A percentile compares a stretch with the other conserved stretches of the same genome.
Evolutionary conservation across 2,888 invertebrate genomes (phyloP).

Genomic region (Mythimna albipuncta): DNA sequence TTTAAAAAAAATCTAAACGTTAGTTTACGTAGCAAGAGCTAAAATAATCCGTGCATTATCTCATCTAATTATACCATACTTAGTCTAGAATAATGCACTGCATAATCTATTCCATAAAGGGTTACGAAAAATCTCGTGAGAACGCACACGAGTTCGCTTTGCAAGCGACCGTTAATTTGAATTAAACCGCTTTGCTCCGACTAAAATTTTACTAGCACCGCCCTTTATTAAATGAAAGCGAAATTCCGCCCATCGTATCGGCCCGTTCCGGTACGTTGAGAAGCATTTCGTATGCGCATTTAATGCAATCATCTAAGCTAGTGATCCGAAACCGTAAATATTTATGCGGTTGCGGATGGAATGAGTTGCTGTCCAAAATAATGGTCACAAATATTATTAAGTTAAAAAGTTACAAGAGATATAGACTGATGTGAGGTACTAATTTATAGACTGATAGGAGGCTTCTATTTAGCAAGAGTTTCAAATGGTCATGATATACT

Average conservation of each 20-base stretch:
- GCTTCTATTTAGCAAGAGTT: too few relatives aligned
- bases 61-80: constrained; percentile 33
- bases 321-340: constrained; percentile 82
- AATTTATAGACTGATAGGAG: too few relatives aligned
- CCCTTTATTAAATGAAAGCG: constrained; percentile 61
- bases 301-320: constrained; percentile 83
- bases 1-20: neutral
- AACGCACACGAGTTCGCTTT: constrained; percentile 45
- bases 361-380: constrained; percentile 37
- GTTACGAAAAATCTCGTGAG: constrained; percentile 59
- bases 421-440: too few relatives aligned
- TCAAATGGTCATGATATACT: too few relatives aligned
- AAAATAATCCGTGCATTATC: constrained; percentile 20
- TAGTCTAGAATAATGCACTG: constrained; percentile 44
- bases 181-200: constrained; percentile 56
- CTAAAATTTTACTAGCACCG: constrained; percentile 59
- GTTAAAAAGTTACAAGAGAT: neutral
- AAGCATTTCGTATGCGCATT: constrained; percentile 78
- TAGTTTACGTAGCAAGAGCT: neutral
- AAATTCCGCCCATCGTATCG: constrained; percentile 73
- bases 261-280: constrained; percentile 64
- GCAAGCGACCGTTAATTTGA: constrained; percentile 56
- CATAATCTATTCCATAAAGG: constrained; percentile 32
- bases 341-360: constrained; percentile 78
- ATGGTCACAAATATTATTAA: constrained; percentile 4